Base-by-base conservation (phyloP, 2,797 vertebrate species). In the Chromobotia macracanthus region DNA sequence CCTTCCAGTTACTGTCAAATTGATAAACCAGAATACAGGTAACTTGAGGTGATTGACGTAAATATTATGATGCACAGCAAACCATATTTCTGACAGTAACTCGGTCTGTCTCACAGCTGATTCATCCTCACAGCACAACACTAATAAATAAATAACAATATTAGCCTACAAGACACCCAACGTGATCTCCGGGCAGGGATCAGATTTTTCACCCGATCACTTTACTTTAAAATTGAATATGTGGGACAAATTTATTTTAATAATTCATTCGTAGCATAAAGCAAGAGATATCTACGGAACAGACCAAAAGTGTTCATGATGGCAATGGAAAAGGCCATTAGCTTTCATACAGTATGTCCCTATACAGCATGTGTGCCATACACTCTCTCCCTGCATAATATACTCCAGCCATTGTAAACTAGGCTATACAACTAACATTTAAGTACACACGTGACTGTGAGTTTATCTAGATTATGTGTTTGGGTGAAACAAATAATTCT, bases 381-480 rank as follows among this genome's bases (percentile, higher is more conserved):
- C n/a, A 50, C 48, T 3, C 31, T 31, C 31, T 55, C n/a, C 23
- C 18, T 44, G 7, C 16, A 31, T 21, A 44, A 55, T 76, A 76
- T 35, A 66, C 41, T 53, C 63, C 23, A 19, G 60, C 23, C 18
- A 79, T 66, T 72, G 72, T 56, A 13, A 31, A 64, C 66, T 15
- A 70, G 44, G 11, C 67, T 76, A 76, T 68, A 64, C 21, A 31
- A 74, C 61, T 56, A 72, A 2, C 72, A 60, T 64, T 80, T 83
- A 64, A 73, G 25, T 69, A 25, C 44, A 60, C 73, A 77, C 60
- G 56, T 82, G 77, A 51, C 51, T 21, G 3, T 35, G 44, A 60
- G 61, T 77, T 64, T 67, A 75, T 10, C 25, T 80, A 72, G 82
- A 83, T 77, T 63, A 77, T 78, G 55, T 65, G 25, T 68, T 9